Evolutionary conservation across 2,113 vertebrate species (phyloP), one percentile per base, ranked within the genome.

Genomic region (Mormoops blainvillei): DNA sequence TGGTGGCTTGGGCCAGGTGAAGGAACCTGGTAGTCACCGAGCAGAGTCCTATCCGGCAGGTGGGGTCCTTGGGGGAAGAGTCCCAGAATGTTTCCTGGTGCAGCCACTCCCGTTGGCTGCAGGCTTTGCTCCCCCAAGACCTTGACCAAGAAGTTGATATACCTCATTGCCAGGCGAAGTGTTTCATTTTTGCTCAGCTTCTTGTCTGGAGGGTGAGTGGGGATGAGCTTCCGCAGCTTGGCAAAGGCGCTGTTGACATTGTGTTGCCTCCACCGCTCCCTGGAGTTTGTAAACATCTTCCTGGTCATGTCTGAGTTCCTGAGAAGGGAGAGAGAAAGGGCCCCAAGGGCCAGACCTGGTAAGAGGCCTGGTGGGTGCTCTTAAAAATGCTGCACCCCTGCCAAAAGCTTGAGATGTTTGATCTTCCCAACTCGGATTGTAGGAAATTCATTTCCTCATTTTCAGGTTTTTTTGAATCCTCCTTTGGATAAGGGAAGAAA

Each of bases 121-220:
- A 99, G 98, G 87, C 98, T 98, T 98, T 99, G 97, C 89, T 99
- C 98, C 98, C 99, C 97, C 94, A 99, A 97, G 93, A 99, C 98
- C 97, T 99, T 99, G 98, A 99, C 99, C 20, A 99, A 98, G 98
- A 99, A 99, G 98, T 99, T 99, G 98, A 99, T 99, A 85, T 99
- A 99, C 96, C 99, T 99, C 99, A 99, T 99, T 87, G 99, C 99
- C 97, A 99, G 97, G 4, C 99, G 99, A 41, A 99, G 99, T 0
- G 99, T 99, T 98, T 99, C 99, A 0, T 99, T 99, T 98, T 99
- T 99, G 98, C 99, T 99, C 97, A 99, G 99, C 90, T 99, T 99
- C 98, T 99, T 99, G 98, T 99, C 99, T 0, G 99, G 99, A 0
- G 99, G 99, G 81, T 99, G 99, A 0, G 99, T 99, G 54, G 99